phyloP scores from a whole-genome alignment of 2,888 invertebrate genomes.

The Hofmannophila pseudospretella region DNA sequence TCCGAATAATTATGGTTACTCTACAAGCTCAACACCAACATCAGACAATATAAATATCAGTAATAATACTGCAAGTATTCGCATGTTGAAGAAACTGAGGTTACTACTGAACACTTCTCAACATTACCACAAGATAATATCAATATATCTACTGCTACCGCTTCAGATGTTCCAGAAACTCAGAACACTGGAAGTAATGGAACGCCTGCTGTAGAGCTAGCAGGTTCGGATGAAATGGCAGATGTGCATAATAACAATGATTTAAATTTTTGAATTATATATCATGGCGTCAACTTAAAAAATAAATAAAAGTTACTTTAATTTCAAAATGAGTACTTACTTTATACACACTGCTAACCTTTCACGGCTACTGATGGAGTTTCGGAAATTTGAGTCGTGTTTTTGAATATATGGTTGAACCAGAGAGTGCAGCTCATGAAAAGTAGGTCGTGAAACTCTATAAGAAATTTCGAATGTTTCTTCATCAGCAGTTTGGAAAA shows the following conservation, averaged over 20 bases:
- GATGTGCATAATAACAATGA: conserved; percentile 7
- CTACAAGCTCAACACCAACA: conserved; percentile 13
- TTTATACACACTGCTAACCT: conserved; percentile 16
- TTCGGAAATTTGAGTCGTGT: conserved; percentile 15
- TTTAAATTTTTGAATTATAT: conserved; percentile 9
- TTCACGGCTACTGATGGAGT: conserved; percentile 14
- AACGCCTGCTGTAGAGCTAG: no score
- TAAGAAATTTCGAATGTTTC: no score
- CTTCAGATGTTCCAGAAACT: no score
- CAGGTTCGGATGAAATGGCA: conserved; percentile 1
- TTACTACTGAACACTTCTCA: conserved; percentile 4
- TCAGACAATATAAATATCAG: conserved; percentile 12
- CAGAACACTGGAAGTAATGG: no score
- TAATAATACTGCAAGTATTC: conserved; percentile 3
- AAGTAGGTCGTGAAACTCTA: no score
- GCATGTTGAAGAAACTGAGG: not conserved
- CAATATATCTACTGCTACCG: conserved; percentile 11
- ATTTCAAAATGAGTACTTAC: conserved; percentile 17
- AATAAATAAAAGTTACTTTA: conserved; percentile 14
- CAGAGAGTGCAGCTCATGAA: conserved; percentile 14
- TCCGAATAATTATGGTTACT: no score
- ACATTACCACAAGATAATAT: conserved; percentile 10
- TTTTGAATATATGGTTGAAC: conserved; percentile 14
- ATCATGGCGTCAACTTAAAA: conserved; percentile 8
- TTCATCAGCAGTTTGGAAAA: no score